Evolutionary conservation across 2,888 invertebrate genomes (phyloP).

Genomic region (Xestia xanthographa): DNA sequence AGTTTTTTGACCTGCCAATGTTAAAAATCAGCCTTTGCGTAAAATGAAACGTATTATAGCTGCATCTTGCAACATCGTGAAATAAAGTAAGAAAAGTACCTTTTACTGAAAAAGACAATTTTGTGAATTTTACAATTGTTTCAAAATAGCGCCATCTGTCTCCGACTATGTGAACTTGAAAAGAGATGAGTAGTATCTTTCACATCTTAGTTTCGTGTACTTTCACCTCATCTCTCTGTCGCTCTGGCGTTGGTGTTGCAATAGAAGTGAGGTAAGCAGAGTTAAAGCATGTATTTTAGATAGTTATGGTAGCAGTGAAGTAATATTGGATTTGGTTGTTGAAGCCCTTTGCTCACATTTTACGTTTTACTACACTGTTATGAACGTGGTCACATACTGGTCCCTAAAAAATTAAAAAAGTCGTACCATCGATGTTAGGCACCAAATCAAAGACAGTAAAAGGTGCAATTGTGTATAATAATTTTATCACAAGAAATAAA

Average conservation of each 20-base stretch:
- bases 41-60: too few species aligned
- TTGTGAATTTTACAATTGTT: too few species aligned
- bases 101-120: too few species aligned
- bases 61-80: background rate
- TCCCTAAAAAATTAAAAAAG: too few species aligned
- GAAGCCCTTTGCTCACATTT: background rate
- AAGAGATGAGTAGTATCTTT: constrained; percentile 16
- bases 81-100: background rate
- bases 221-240: constrained; percentile 29
- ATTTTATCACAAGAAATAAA: too few species aligned
- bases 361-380: background rate
- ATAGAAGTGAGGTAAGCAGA: constrained; percentile 12
- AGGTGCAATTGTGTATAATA: too few species aligned
- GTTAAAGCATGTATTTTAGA: background rate
- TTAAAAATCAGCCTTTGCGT: background rate
- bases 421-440: too few species aligned
- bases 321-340: background rate
- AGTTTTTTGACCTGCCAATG: background rate
- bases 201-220: constrained; percentile 49
- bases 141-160: constrained; percentile 51
- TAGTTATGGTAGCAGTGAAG: background rate
- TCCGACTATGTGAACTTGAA: constrained; percentile 17
- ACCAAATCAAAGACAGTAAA: too few species aligned
- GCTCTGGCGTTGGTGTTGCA: constrained; percentile 44
- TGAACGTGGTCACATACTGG: background rate